These are phyloP conservation scores for Erythrolamprus reginae DNA, from an alignment of 2,113 vertebrate genomes.

Conservation along the genomic window DNA sequence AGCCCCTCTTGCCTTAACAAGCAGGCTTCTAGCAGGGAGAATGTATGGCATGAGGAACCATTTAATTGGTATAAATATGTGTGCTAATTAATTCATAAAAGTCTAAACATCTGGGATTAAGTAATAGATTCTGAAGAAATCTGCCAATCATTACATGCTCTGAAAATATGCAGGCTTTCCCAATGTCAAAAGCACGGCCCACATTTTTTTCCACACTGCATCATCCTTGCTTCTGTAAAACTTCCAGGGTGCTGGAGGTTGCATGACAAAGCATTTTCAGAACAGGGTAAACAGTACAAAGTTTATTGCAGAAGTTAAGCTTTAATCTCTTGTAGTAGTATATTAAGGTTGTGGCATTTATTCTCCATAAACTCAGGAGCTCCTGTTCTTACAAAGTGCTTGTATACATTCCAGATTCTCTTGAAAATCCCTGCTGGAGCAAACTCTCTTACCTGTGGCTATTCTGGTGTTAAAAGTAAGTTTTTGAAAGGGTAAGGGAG, in stretches of 20 bases:
- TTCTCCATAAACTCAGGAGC: not conserved
- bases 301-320: slow-evolving; percentile 43
- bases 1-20: not conserved
- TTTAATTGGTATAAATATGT: not conserved
- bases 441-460: not conserved
- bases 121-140: not conserved
- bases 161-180: not conserved
- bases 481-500: not conserved
- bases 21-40: not conserved
- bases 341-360: slow-evolving; percentile 24
- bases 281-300: slow-evolving; percentile 52
- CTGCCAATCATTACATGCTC: not conserved
- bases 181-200: not conserved
- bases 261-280: slow-evolving; percentile 12
- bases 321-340: slow-evolving; percentile 51
- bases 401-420: not conserved
- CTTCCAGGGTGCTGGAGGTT: not conserved
- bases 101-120: not conserved
- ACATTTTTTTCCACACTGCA: not conserved
- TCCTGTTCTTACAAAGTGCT: not conserved
- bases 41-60: not conserved
- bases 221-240: not conserved
- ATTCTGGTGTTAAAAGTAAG: slow-evolving; percentile 30
- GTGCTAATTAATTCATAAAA: not conserved
- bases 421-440: not conserved